Percentiles rank a stretch among this genome's conserved stretches.
Evolutionary conservation across 2,888 invertebrate species (phyloP).

Genomic region (Machimus atricapillus): DNA sequence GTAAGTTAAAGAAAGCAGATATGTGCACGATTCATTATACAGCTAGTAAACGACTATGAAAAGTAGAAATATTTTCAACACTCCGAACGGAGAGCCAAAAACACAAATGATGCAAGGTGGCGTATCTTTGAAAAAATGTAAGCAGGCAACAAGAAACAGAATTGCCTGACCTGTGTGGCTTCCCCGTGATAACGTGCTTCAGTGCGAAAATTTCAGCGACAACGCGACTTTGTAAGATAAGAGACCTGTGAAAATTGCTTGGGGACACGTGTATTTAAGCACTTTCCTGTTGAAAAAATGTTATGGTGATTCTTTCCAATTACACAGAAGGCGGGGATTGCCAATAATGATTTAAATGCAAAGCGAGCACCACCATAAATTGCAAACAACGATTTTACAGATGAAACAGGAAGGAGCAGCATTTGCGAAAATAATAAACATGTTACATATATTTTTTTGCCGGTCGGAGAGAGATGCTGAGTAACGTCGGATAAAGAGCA

Average conservation of each 20-base stretch:
- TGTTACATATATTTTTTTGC: background rate
- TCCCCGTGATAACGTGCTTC: background rate
- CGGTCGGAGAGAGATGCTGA: background rate
- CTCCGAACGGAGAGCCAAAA: background rate
- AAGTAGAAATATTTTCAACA: background rate
- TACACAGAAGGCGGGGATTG: background rate
- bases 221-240: background rate
- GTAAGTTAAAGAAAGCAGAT: background rate
- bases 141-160: background rate
- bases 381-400: background rate
- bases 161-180: background rate
- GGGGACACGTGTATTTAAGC: background rate
- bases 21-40: background rate
- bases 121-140: background rate
- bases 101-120: background rate
- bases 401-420: conserved; percentile 16
- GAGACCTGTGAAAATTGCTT: background rate
- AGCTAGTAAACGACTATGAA: background rate
- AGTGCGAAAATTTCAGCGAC: background rate
- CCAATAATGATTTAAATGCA: conserved; percentile 14
- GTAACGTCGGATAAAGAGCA: background rate
- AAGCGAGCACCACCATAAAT: background rate
- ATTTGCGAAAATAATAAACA: conserved; percentile 3
- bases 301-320: conserved; percentile 1
- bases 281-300: background rate